phyloP scores from a whole-genome alignment of 2,797 vertebrate species.

The Catostomus latipinnis region DNA sequence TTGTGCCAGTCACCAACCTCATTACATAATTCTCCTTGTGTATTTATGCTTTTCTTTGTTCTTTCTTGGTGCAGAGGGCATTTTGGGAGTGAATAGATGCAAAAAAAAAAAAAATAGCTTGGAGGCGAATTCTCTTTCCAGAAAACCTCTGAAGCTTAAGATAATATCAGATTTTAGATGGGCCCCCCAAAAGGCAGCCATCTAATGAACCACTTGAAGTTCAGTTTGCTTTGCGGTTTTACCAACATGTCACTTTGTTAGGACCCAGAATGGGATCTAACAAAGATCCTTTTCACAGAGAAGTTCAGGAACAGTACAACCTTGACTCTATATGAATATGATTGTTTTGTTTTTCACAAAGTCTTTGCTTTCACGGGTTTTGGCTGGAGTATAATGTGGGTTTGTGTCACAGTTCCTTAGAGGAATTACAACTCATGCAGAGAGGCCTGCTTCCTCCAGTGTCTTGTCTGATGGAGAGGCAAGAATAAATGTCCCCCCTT shows the following conservation, averaged over 20 bases:
- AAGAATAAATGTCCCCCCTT: too few species aligned
- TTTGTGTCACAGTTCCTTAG: not conserved
- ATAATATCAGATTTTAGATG: constrained; percentile 1
- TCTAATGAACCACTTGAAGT: constrained; percentile 46
- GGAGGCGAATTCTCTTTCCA: constrained; percentile 22
- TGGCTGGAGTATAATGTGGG: not conserved
- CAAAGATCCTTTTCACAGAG: too few species aligned
- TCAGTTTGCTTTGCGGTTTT: constrained; percentile 23
- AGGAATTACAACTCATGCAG: not conserved
- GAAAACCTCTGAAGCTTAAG: constrained; percentile 7
- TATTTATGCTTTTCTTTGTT: constrained; percentile 22
- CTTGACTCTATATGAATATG: too few species aligned
- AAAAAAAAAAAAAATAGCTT: not conserved
- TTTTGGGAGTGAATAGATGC: constrained; percentile 52
- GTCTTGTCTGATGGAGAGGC: not conserved
- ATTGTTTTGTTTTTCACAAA: too few species aligned
- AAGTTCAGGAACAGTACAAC: too few species aligned
- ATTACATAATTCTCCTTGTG: constrained; percentile 18
- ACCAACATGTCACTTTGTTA: constrained; percentile 42
- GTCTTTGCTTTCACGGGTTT: too few species aligned
- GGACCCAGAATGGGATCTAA: too few species aligned
- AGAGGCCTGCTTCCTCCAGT: not conserved
- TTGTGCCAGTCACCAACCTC: constrained; percentile 27
- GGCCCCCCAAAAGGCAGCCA: constrained; percentile 5
- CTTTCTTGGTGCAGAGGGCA: constrained; percentile 19